Evolutionary conservation across 2,888 invertebrate species (phyloP).

Genomic region (Hedychridium roseum): DNA sequence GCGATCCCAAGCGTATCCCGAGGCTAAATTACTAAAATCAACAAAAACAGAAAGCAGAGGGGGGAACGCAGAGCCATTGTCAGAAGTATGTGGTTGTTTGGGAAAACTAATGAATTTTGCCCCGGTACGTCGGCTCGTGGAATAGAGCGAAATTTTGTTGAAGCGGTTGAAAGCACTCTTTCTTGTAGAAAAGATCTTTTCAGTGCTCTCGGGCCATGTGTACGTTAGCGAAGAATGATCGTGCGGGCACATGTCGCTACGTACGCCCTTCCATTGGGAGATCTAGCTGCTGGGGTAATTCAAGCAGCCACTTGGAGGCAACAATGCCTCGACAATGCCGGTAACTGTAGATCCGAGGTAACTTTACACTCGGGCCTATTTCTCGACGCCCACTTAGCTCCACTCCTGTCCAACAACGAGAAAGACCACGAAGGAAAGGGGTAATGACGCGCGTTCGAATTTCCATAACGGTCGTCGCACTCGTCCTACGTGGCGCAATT

Average conservation of each 20-base stretch:
- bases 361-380: slow-evolving; percentile 47
- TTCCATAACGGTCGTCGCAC: slow-evolving; percentile 27
- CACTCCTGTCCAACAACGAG: neutral
- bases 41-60: too few relatives aligned
- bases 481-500: neutral
- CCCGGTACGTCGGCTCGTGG: too few relatives aligned
- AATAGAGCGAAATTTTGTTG: too few relatives aligned
- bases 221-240: too few relatives aligned
- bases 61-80: too few relatives aligned
- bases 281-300: slow-evolving; percentile 47
- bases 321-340: slow-evolving; percentile 40
- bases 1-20: too few relatives aligned
- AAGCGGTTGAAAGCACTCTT: too few relatives aligned
- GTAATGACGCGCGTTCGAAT: slow-evolving; percentile 36
- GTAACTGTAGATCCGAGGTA: slow-evolving; percentile 52
- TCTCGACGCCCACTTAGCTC: slow-evolving; percentile 31
- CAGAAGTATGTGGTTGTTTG: too few relatives aligned
- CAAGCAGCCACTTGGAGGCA: slow-evolving; percentile 44
- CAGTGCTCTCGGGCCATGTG: too few relatives aligned
- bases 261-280: slow-evolving; percentile 14
- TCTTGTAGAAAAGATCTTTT: too few relatives aligned
- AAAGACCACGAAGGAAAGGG: slow-evolving; percentile 17
- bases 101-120: too few relatives aligned
- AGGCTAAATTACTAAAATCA: too few relatives aligned
- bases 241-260: slow-evolving; percentile 15